Evolutionary conservation across 2,888 invertebrate genomes (phyloP).

Genomic region (Pteria penguin): DNA sequence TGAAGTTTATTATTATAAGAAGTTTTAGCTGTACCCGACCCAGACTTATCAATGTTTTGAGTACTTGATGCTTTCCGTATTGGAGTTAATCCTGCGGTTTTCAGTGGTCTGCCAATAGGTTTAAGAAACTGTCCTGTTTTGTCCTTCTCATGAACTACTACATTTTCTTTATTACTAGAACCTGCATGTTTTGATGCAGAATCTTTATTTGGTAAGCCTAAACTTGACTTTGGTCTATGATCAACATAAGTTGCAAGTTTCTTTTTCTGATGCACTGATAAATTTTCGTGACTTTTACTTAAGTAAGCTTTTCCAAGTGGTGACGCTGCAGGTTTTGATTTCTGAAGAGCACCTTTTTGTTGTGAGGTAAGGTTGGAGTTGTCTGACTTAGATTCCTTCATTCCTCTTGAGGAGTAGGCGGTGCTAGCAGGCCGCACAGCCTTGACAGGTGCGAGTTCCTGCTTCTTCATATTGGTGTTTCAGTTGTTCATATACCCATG

Average conservation of each 20-base stretch:
- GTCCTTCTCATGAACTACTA: conserved; percentile 61
- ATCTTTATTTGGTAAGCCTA: conserved; percentile 54
- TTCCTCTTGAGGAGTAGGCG: conserved; percentile 47
- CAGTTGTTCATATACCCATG: neutral
- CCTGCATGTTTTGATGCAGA: conserved; percentile 30
- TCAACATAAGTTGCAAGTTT: conserved; percentile 59
- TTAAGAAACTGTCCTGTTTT: conserved; percentile 63
- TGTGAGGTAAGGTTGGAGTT: conserved; percentile 56
- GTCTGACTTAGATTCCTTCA: conserved; percentile 72
- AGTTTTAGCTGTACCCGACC: conserved; percentile 38
- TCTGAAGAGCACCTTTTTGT: conserved; percentile 43
- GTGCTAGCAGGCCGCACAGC: neutral
- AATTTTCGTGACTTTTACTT: conserved; percentile 78
- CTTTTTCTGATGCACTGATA: conserved; percentile 70
- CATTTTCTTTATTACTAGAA: conserved; percentile 71
- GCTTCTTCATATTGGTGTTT: conserved; percentile 12
- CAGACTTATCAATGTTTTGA: conserved; percentile 74
- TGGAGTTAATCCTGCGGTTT: conserved; percentile 58
- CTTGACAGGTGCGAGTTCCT: conserved; percentile 35
- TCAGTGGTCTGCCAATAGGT: conserved; percentile 58
- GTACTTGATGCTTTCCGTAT: conserved; percentile 77
- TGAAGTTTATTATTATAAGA: conserved; percentile 51
- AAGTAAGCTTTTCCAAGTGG: conserved; percentile 71
- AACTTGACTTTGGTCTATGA: conserved; percentile 58
- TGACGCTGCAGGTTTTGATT: conserved; percentile 52